A percentile compares a stretch with the other conserved stretches of the same genome.
Conservation (phyloP, 2,888 invertebrate species). For the Agriopis leucophaearia region DNA sequence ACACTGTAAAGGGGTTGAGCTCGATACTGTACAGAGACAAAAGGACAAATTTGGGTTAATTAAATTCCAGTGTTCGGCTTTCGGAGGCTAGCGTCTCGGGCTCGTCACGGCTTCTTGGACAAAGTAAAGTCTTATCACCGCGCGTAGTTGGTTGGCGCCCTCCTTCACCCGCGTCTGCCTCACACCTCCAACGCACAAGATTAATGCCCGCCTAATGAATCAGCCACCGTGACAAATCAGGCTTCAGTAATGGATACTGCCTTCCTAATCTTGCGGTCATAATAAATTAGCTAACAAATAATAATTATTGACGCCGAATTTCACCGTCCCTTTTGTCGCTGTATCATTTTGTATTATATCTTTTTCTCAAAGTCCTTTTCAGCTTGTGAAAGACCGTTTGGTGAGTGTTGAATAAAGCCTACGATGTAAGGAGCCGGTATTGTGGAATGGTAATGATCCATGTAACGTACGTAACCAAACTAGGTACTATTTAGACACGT, state of each 20-base stretch:
- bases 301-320: slow-evolving; percentile 58
- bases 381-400: slow-evolving; percentile 15
- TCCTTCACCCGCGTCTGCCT: slow-evolving; percentile 47
- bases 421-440: slow-evolving; percentile 47
- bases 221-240: slow-evolving; percentile 82
- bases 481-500: slow-evolving; percentile 26
- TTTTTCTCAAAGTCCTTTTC: slow-evolving; percentile 28
- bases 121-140: slow-evolving; percentile 77
- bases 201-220: slow-evolving; percentile 80
- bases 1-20: slow-evolving; percentile 58
- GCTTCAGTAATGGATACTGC: slow-evolving; percentile 75
- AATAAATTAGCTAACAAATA: slow-evolving; percentile 69
- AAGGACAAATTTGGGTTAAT: slow-evolving; percentile 80
- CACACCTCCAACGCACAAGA: slow-evolving; percentile 65
- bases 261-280: slow-evolving; percentile 71
- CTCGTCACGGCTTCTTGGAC: slow-evolving; percentile 75
- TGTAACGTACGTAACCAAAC: slow-evolving; percentile 44
- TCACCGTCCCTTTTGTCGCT: slow-evolving; percentile 31
- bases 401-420: slow-evolving; percentile 44
- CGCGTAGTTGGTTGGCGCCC: slow-evolving; percentile 62
- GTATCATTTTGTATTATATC: neutral
- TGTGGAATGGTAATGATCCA: slow-evolving; percentile 54
- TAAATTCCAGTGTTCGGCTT: slow-evolving; percentile 78
- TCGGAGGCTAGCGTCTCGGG: slow-evolving; percentile 63
- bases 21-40: slow-evolving; percentile 63